Base-by-base conservation (phyloP, 2,888 invertebrate genomes). In the Ochropacha duplaris region DNA sequence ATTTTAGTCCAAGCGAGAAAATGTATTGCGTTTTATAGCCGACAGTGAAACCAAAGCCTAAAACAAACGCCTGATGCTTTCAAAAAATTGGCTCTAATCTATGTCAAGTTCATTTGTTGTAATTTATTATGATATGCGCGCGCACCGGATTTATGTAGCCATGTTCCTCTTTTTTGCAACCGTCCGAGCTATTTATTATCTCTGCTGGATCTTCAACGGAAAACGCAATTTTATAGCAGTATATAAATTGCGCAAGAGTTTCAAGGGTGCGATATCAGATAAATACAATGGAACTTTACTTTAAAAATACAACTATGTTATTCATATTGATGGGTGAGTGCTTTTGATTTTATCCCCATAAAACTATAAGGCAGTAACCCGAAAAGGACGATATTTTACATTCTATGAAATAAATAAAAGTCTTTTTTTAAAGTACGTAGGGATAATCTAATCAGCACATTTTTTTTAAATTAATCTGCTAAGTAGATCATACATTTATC, bases 61-160 rank as follows among this genome's bases (percentile, higher is more conserved):
- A 28, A 31, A 31, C 6, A 31, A 31, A 31, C 11, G 34, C 14
- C 14, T 6, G n/a, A n/a, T n/a, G 16, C 34, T 50, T 28, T 31
- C 12, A 56, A 50, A 59, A 49, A 56, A 65, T 59, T 57, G 19
- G 56, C 58, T 54, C 28, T 16, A 44, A 79, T 67, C 59, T 71
- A 65, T 78, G 81, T 81, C 81, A 81, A 79, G 81, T 76, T 77
- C 76, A 63, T 56, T 55, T 16, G 52, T 49, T 44, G 50, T 54
- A 56, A 58, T 60, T 57, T 65, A 64, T 74, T 71, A 69, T 69
- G 72, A 75, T 69, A 67, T 60, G 61, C 56, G 58, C 54, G 54
- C 55, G 62, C 39, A 55, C 66, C 61, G 51, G 50, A 63, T 65
- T 72, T 66, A 67, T 65, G 64, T 64, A 60, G 58, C 56, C 50